Percentiles rank a stretch among this genome's conserved stretches.
These are phyloP conservation scores for Dissostichus mawsoni DNA, from an alignment of 2,113 vertebrate species.

Conservation along the genomic window DNA sequence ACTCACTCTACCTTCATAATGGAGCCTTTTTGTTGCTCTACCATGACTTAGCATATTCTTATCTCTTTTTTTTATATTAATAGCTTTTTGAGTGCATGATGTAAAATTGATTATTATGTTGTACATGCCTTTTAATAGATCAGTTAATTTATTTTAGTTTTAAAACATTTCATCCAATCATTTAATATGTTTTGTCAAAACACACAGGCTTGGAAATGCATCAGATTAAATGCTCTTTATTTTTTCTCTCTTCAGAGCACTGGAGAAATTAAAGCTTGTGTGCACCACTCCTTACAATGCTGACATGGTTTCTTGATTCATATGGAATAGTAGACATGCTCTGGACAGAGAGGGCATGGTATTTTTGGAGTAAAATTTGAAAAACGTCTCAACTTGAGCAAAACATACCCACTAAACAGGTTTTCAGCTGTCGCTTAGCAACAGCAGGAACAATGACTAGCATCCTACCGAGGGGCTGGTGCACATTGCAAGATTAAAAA, in stretches of 20 bases:
- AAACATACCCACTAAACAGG: constrained; percentile 19
- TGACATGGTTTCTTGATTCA: constrained; percentile 39
- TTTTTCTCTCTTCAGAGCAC: neutral
- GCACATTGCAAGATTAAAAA: constrained; percentile 23
- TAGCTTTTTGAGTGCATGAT: neutral
- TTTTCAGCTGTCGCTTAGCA: constrained; percentile 53
- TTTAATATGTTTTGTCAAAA: neutral
- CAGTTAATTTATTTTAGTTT: neutral
- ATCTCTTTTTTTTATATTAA: neutral
- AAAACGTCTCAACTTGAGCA: constrained; percentile 44
- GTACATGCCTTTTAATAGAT: neutral
- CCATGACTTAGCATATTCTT: constrained; percentile 29
- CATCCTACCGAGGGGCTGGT: constrained; percentile 30
- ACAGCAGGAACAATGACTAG: constrained; percentile 59
- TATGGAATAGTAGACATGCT: neutral
- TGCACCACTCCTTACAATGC: constrained; percentile 24
- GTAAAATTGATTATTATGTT: neutral
- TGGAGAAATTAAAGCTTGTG: neutral
- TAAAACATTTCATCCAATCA: neutral
- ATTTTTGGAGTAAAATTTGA: constrained; percentile 35
- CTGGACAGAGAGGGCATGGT: neutral
- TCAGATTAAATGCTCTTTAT: neutral
- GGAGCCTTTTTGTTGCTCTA: constrained; percentile 16
- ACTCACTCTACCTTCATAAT: constrained; percentile 20
- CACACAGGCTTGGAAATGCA: neutral